These are phyloP conservation scores for Agonopterix subpropinquella DNA, from an alignment of 2,888 invertebrate genomes.

Conservation along the genomic window DNA sequence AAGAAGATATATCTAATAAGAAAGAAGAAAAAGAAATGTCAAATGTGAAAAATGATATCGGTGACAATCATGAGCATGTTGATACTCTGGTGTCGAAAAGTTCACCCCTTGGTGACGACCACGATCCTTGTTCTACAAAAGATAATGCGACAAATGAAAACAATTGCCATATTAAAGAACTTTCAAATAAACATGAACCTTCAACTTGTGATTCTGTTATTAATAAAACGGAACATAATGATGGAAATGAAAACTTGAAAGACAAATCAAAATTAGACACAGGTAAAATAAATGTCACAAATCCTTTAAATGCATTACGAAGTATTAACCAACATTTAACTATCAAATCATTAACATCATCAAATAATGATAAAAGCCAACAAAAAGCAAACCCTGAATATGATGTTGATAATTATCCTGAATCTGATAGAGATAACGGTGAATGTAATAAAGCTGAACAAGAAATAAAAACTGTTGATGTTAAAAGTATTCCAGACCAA, in stretches of 20 bases:
- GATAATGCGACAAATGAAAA: too few species aligned
- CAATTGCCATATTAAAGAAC: too few species aligned
- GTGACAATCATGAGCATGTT: too few species aligned
- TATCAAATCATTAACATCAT: slow-evolving; percentile 8
- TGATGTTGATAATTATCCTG: not conserved
- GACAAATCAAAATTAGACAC: not conserved
- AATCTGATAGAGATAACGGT: not conserved
- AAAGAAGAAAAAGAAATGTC: not conserved
- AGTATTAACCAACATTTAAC: slow-evolving; percentile 19
- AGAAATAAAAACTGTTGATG: slow-evolving; percentile 5
- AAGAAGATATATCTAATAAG: not conserved
- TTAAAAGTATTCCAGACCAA: slow-evolving; percentile 7
- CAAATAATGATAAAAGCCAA: not conserved
- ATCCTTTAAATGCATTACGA: slow-evolving; percentile 15
- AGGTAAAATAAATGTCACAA: slow-evolving; percentile 3
- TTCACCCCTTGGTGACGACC: too few species aligned
- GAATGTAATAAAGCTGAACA: slow-evolving; percentile 2
- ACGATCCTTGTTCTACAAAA: too few species aligned
- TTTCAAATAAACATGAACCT: too few species aligned
- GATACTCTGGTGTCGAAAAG: too few species aligned
- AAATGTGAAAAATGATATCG: too few species aligned
- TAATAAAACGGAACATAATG: too few species aligned
- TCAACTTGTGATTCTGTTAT: too few species aligned
- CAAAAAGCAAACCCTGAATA: not conserved
- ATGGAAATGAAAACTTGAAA: too few species aligned